Evolutionary conservation across 1,140 invertebrate species (phyloP), one percentile per base, ranked within the genome.

Genomic region (Parasteatoda tepidariorum): DNA sequence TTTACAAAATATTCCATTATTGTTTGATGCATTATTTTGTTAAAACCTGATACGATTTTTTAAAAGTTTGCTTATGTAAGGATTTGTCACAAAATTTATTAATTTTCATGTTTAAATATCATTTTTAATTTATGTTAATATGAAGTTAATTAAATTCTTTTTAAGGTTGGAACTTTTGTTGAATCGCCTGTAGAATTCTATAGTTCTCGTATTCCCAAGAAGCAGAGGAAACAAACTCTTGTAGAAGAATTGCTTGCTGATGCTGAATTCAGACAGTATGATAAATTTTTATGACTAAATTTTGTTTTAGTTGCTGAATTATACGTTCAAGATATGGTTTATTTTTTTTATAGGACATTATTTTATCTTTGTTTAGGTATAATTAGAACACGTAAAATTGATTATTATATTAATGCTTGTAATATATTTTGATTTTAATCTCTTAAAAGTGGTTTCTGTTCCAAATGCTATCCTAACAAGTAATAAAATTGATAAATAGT

Each of bases 221-320:
- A 96, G 88, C 91, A 97, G 86, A 91, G 96, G 2, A 98, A 98
- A 88, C 89, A 91, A 30, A 97, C 95, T 0, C 91, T 99, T 82
- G 96, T 98, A 0, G 96, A 99, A 84, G 97, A 99, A 88, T 90
- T 98, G 0, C 89, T 98, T 87, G 93, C 93, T 11, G 95, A 98
- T 92, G 94, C 94, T 18, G 92, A 96, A 86, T 95, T 97, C 87
- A 91, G 94, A 86, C 94, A 93, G 90, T 96, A 93, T 85, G 87
- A 28, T 41, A 64, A 64, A 31, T 33, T 64, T 33, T 31, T 13
- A 64, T 31, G 13, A 15, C 11, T 30, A 64, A 64, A 31, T 15
- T 18, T 30, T 11, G 31, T 6, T 31, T 9, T 31, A 64, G 1
- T 2, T 64, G 24, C 18, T 9, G 24, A 59, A 59, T 59, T 11